phyloP scores from a whole-genome alignment of 1,140 invertebrate species.

The Drosophila tristis region DNA sequence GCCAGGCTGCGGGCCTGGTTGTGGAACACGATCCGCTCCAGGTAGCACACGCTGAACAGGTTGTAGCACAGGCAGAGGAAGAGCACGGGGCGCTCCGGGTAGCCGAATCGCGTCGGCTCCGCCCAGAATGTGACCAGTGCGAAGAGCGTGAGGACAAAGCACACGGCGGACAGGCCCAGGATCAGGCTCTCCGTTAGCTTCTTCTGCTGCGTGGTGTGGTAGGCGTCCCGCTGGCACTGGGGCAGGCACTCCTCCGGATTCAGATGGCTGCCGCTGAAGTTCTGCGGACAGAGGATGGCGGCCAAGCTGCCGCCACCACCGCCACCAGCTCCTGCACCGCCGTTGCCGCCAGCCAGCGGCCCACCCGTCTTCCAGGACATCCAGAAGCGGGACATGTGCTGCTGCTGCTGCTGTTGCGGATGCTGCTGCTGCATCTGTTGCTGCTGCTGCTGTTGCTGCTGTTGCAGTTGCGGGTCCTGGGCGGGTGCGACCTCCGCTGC shows the following conservation, averaged over 20 bases:
- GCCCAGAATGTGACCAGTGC: conserved; percentile 95
- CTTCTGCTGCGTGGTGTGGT: conserved; percentile 90
- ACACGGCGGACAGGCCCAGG: conserved; percentile 92
- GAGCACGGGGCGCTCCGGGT: conserved; percentile 94
- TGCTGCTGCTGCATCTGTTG: conserved; percentile 9
- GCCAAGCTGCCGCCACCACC: background rate
- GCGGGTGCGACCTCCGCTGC: no score
- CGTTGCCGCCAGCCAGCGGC: background rate
- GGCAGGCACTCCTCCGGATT: conserved; percentile 85
- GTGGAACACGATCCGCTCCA: conserved; percentile 82
- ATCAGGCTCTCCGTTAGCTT: conserved; percentile 92
- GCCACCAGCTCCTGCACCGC: background rate
- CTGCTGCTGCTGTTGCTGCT: background rate
- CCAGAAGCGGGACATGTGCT: conserved; percentile 72
- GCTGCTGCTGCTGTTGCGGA: conserved; percentile 40
- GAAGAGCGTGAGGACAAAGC: conserved; percentile 93
- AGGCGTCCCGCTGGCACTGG: conserved; percentile 89
- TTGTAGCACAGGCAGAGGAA: conserved; percentile 94
- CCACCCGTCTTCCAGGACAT: conserved; percentile 54
- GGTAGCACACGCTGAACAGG: conserved; percentile 87
- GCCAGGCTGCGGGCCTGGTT: conserved; percentile 87
- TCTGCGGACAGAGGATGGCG: conserved; percentile 67
- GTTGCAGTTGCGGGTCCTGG: background rate
- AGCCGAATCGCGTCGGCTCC: conserved; percentile 92
- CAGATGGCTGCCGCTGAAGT: conserved; percentile 75